Evolutionary conservation across 1,140 invertebrate species (phyloP).

Genomic region (Hypothenemus hampei): DNA sequence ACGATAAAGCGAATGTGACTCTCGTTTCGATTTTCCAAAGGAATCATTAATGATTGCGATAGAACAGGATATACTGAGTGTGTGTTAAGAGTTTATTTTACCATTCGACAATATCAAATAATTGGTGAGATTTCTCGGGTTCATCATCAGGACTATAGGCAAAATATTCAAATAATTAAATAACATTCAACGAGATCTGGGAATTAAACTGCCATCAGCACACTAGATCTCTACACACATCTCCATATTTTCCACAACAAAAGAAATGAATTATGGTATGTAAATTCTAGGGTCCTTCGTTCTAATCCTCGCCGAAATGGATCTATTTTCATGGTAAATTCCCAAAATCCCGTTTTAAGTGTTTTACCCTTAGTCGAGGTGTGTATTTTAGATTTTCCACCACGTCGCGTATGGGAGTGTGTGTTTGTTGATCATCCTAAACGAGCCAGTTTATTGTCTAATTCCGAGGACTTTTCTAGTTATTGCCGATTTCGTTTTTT

Average conservation of each 20-base stretch:
- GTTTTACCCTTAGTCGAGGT: conserved; percentile 4
- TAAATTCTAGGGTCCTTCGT: conserved; percentile 14
- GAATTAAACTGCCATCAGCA: conserved; percentile 24
- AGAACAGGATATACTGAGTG: too few species aligned
- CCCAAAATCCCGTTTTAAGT: conserved; percentile 2
- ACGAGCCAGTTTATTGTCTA: too few species aligned
- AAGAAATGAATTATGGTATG: conserved; percentile 25
- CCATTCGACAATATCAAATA: too few species aligned
- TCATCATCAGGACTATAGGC: not conserved
- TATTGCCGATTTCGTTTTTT: too few species aligned
- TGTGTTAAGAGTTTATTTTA: too few species aligned
- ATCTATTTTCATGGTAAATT: conserved; percentile 22
- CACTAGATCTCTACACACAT: conserved; percentile 18
- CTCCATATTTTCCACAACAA: conserved; percentile 19
- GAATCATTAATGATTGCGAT: too few species aligned
- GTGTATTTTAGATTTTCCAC: not conserved
- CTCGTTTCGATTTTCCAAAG: too few species aligned
- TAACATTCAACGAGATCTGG: conserved; percentile 2
- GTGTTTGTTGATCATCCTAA: too few species aligned
- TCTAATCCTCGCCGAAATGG: conserved; percentile 9
- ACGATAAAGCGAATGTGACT: too few species aligned
- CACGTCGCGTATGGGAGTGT: too few species aligned
- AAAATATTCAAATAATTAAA: conserved; percentile 13
- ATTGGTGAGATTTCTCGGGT: too few species aligned
- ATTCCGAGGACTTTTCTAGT: too few species aligned